These are phyloP conservation scores for Fistularia tabacaria DNA, from an alignment of 2,797 vertebrate genomes.

Conservation along the genomic window DNA sequence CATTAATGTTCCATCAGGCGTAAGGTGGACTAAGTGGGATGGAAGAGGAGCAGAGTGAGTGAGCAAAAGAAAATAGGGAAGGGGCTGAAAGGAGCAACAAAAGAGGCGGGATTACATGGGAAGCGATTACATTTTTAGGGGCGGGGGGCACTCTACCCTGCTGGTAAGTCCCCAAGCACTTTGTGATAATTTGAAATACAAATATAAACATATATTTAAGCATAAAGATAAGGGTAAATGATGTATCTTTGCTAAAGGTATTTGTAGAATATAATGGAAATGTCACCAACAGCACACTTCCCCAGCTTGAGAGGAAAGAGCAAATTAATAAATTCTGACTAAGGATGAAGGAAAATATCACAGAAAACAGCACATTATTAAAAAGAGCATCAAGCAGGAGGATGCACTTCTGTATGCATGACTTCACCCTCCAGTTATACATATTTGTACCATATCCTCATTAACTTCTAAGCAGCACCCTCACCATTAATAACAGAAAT, in stretches of 20 bases:
- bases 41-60: constrained; percentile 46
- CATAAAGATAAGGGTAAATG: constrained; percentile 2
- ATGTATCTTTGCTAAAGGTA: constrained; percentile 22
- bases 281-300: no score
- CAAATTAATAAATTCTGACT: constrained; percentile 46
- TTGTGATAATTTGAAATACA: neutral
- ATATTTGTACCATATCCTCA: no score
- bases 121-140: constrained; percentile 44
- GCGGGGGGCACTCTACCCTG: neutral
- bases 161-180: constrained; percentile 7
- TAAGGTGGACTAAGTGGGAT: constrained; percentile 71
- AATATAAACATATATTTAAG: constrained; percentile 1
- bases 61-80: constrained; percentile 47
- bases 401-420: no score
- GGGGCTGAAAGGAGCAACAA: constrained; percentile 43
- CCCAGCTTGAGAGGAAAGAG: constrained; percentile 10
- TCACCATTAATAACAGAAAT: no score
- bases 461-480: no score
- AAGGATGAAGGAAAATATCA: constrained; percentile 9
- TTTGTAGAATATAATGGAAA: constrained; percentile 42
- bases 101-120: constrained; percentile 63
- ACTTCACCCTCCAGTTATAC: no score
- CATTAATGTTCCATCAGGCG: constrained; percentile 69
- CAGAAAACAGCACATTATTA: constrained; percentile 20
- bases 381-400: neutral